phyloP scores from a whole-genome alignment of 2,113 vertebrate species.

The Ivindomyrus marchei region DNA sequence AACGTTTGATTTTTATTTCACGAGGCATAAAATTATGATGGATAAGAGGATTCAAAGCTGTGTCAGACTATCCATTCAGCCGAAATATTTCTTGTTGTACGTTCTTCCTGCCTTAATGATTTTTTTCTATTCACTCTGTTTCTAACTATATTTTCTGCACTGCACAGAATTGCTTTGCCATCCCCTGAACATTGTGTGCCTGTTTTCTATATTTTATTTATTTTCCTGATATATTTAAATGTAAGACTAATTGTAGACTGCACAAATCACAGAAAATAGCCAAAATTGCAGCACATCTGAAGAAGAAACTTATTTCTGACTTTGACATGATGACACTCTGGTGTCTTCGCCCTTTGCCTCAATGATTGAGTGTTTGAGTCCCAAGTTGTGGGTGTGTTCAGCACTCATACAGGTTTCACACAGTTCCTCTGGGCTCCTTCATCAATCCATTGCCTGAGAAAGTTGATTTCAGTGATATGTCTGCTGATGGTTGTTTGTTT shows the following conservation, averaged over 20 bases:
- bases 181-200: neutral
- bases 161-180: neutral
- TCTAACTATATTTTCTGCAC: neutral
- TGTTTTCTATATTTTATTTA: neutral
- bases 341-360: neutral
- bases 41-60: neutral
- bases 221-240: neutral
- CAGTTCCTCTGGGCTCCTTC: neutral
- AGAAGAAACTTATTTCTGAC: neutral
- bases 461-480: neutral
- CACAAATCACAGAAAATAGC: neutral
- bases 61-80: neutral
- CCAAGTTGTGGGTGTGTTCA: neutral
- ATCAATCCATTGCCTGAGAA: neutral
- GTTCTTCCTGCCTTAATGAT: neutral
- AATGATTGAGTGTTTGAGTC: neutral
- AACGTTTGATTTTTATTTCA: neutral
- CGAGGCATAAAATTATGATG: neutral
- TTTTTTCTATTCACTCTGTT: neutral
- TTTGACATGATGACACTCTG: neutral
- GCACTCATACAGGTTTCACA: neutral
- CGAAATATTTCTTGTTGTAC: neutral
- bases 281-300: neutral
- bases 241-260: neutral
- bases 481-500: neutral